Evolutionary conservation across 2,888 invertebrate species (phyloP), one percentile per base, ranked within the genome.

Genomic region (Agriotes lineatus): DNA sequence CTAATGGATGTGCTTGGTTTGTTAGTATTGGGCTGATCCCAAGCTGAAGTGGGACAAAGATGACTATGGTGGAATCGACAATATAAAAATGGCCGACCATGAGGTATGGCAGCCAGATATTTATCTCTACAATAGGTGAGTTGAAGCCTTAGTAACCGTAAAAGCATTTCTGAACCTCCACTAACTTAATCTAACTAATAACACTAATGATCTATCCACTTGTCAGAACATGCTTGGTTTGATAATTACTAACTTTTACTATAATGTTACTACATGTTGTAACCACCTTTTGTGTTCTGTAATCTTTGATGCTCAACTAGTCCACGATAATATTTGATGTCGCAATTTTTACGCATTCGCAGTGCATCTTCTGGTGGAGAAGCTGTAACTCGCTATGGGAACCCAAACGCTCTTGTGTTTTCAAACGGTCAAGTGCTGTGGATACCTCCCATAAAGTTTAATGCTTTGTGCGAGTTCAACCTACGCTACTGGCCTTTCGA

Each of bases 31-130:
- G 95, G 82, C 80, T 42, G 95, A 95, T 79, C 87, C 89, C 9
- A 90, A 92, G 64, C 83, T 94, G 2, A 84, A 85, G 56, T 95
- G 94, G 94, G 90, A 93, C 78, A 82, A 87, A 0, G 83, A 85
- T 1, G 88, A 89, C 16, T 93, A 92, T 73, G 90, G 89, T 74
- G 90, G 88, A 22, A 85, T 93, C 56, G 84, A 84, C 14, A 81
- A 82, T 33, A 82, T 91, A 37, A 87, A 90, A 79, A 85, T 91
- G 77, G 88, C 89, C 5, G 89, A 89, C 67, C 90, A 90, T 81
- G 92, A 93, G 79, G 86, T 94, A 75, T 95, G 95, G 93, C 88
- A 88, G 81, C 95, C 94, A 2, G 94, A 93, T 82, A 85, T 94
- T 69, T 87, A 88, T 69, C 85, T 93, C 10, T 90, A 91, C 75